A percentile compares a stretch with the other conserved stretches of the same genome.
These are phyloP conservation scores for Noctua janthina DNA, from an alignment of 2,888 invertebrate species.

Conservation along the genomic window DNA sequence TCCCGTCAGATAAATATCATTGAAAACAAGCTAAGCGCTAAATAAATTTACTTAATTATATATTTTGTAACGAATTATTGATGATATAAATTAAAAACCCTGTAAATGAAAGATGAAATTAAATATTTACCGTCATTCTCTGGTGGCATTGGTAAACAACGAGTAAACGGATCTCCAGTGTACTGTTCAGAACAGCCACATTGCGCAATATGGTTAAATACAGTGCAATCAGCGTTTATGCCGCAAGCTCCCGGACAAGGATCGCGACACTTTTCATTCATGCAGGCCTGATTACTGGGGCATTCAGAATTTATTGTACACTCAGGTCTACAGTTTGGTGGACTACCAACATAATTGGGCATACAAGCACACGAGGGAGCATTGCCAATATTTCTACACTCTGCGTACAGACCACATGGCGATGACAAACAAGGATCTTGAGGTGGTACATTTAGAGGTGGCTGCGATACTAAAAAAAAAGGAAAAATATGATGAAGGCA, in stretches of 20 bases:
- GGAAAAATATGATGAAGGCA: constrained; percentile 9
- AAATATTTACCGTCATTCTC: constrained; percentile 78
- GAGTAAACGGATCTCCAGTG: constrained; percentile 91
- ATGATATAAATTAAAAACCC: neutral
- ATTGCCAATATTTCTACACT: constrained; percentile 90
- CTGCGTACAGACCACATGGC: constrained; percentile 92
- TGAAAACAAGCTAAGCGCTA: neutral
- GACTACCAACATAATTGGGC: constrained; percentile 91
- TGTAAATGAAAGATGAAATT: neutral
- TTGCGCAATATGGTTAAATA: constrained; percentile 92
- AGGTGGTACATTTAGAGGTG: constrained; percentile 72
- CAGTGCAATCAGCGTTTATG: constrained; percentile 89
- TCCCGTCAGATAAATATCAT: neutral
- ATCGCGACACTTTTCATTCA: constrained; percentile 92
- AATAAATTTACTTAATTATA: neutral
- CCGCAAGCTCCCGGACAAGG: constrained; percentile 93
- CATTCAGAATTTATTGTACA: constrained; percentile 93
- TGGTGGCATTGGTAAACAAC: constrained; percentile 79
- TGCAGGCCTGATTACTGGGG: constrained; percentile 91
- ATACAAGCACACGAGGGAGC: constrained; percentile 91
- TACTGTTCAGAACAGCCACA: constrained; percentile 90
- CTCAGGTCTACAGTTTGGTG: constrained; percentile 93
- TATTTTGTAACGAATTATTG: neutral
- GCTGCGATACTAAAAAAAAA: constrained; percentile 79
- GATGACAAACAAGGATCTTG: constrained; percentile 92